Evolutionary conservation across 1,140 invertebrate species (phyloP).

Genomic region (Chelonus insularis): DNA sequence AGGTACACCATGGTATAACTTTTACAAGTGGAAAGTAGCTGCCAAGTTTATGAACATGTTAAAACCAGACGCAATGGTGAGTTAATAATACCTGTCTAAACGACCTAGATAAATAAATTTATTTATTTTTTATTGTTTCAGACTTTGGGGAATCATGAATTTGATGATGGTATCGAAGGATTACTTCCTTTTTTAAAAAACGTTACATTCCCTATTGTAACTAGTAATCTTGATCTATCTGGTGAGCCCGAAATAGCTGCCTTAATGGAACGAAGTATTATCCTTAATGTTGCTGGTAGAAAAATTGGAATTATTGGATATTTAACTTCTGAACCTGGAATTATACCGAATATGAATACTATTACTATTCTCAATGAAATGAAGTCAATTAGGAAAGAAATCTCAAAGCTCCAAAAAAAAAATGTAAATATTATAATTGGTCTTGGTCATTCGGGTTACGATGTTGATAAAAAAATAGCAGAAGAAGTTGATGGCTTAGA

Average conservation of each 20-base stretch:
- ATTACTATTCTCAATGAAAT: constrained; percentile 79
- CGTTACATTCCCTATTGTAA: constrained; percentile 71
- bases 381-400: constrained; percentile 69
- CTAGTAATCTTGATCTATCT: constrained; percentile 75
- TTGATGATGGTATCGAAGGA: constrained; percentile 78
- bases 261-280: constrained; percentile 64
- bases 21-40: constrained; percentile 62
- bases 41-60: constrained; percentile 19
- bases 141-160: constrained; percentile 95
- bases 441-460: constrained; percentile 85
- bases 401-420: constrained; percentile 64
- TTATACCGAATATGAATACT: constrained; percentile 64
- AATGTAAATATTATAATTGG: constrained; percentile 85
- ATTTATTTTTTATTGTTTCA: constrained; percentile 59
- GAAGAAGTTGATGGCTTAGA: constrained; percentile 78
- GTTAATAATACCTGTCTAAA: no score
- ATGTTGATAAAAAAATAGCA: constrained; percentile 78
- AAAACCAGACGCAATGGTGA: constrained; percentile 70
- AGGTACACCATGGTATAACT: constrained; percentile 78
- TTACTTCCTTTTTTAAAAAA: constrained; percentile 77
- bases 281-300: constrained; percentile 66
- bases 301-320: constrained; percentile 88
- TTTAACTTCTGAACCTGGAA: constrained; percentile 79
- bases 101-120: no score
- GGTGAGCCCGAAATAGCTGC: constrained; percentile 66